Percentiles rank a stretch among this genome's conserved stretches.
phyloP scores from a whole-genome alignment of 2,888 invertebrate species.

The Spodoptera exigua region DNA sequence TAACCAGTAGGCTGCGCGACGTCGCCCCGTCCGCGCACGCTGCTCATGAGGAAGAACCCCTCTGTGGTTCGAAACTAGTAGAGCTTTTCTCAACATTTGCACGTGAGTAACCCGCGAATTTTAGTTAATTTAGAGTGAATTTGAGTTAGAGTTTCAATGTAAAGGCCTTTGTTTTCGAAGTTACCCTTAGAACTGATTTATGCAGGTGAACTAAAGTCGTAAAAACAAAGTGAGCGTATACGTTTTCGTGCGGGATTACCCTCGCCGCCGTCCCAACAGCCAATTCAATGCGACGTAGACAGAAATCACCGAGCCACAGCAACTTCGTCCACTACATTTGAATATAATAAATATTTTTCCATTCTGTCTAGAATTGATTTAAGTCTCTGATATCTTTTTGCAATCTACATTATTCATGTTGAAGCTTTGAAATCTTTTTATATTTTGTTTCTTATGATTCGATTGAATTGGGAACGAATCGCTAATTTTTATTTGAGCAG shows the following conservation, averaged over 20 bases:
- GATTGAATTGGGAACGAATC: too few relatives aligned
- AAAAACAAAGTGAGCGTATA: conserved; percentile 52
- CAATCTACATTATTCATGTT: conserved; percentile 3
- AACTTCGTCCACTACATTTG: conserved; percentile 38
- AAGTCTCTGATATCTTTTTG: conserved; percentile 17
- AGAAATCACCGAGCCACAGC: conserved; percentile 45
- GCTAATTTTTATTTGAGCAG: too few relatives aligned
- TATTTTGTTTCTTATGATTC: too few relatives aligned
- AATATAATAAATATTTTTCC: conserved; percentile 34
- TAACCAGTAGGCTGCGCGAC: too few relatives aligned
- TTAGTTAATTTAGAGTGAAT: too few relatives aligned
- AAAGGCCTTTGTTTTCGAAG: conserved; percentile 42
- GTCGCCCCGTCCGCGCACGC: too few relatives aligned
- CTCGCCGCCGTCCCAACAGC: conserved; percentile 32
- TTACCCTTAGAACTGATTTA: conserved; percentile 45
- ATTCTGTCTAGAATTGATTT: conserved; percentile 29
- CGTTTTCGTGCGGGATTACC: conserved; percentile 46
- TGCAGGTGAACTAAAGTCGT: conserved; percentile 52
- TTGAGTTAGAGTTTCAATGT: conserved; percentile 36
- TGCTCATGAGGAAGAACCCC: too few relatives aligned
- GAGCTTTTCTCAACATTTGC: too few relatives aligned
- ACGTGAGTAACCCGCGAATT: too few relatives aligned
- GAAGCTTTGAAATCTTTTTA: too few relatives aligned
- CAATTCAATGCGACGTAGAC: conserved; percentile 55
- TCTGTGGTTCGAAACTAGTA: too few relatives aligned